Conservation (phyloP, 2,888 invertebrate species). For the Tetheella fluctuosa region DNA sequence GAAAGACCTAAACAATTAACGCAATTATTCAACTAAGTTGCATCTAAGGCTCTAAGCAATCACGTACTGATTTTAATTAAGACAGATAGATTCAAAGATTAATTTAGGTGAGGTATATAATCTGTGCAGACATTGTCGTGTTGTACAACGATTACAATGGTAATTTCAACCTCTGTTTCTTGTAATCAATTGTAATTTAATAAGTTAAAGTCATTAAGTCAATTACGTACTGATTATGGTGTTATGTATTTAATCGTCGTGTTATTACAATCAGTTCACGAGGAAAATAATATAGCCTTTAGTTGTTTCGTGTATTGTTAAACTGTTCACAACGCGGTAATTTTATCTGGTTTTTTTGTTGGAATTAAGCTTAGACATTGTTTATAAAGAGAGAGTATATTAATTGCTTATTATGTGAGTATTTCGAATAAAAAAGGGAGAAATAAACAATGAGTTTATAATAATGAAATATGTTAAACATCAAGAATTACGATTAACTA, state of each 20-base stretch:
- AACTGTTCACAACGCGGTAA: neutral
- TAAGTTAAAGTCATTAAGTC: conserved; percentile 74
- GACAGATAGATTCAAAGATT: neutral
- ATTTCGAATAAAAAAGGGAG: no score
- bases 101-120: neutral
- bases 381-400: neutral
- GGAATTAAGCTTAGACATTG: neutral
- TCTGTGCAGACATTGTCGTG: conserved; percentile 39
- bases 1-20: no score
- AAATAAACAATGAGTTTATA: no score
- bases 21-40: neutral
- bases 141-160: conserved; percentile 56
- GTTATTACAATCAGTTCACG: conserved; percentile 49
- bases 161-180: conserved; percentile 68
- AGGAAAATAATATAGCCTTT: conserved; percentile 19
- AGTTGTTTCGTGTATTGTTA: neutral
- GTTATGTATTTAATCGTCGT: conserved; percentile 68
- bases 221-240: conserved; percentile 71
- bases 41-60: neutral
- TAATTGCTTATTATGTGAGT: neutral
- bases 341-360: neutral
- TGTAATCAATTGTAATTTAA: conserved; percentile 71
- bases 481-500: no score
- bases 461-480: no score
- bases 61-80: neutral